These are phyloP conservation scores for Myotis pilosus DNA, from an alignment of 2,797 vertebrate genomes.

Conservation along the genomic window DNA sequence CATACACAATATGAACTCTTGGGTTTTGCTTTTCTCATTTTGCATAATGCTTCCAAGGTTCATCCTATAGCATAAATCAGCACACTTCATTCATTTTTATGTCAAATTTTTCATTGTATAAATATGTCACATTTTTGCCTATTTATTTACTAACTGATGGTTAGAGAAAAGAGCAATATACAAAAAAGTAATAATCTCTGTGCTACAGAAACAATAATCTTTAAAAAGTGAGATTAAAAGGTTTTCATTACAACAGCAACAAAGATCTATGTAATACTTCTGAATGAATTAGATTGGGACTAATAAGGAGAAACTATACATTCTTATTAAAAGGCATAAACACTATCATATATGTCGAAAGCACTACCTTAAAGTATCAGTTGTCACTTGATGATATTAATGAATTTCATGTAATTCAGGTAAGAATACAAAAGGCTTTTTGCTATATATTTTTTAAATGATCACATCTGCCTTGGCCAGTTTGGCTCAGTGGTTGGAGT, in stretches of 20 bases:
- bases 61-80: background rate
- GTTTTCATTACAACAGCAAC: background rate
- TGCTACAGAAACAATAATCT: background rate
- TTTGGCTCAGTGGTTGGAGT: too few species aligned
- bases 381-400: background rate
- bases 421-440: background rate
- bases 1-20: background rate
- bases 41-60: background rate
- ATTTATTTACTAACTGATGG: background rate
- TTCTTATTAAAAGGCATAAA: conserved; percentile 19
- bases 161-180: background rate
- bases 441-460: background rate
- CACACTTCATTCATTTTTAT: background rate
- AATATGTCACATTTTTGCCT: background rate
- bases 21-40: background rate
- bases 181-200: background rate
- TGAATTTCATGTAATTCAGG: background rate
- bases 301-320: background rate
- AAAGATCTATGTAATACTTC: background rate
- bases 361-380: background rate
- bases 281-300: background rate
- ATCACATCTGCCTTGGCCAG: background rate
- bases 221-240: conserved; percentile 9
- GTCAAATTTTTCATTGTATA: background rate
- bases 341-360: background rate